Evolutionary conservation across 2,888 invertebrate genomes (phyloP), one percentile per base, ranked within the genome.

Genomic region (Torymus auratus): DNA sequence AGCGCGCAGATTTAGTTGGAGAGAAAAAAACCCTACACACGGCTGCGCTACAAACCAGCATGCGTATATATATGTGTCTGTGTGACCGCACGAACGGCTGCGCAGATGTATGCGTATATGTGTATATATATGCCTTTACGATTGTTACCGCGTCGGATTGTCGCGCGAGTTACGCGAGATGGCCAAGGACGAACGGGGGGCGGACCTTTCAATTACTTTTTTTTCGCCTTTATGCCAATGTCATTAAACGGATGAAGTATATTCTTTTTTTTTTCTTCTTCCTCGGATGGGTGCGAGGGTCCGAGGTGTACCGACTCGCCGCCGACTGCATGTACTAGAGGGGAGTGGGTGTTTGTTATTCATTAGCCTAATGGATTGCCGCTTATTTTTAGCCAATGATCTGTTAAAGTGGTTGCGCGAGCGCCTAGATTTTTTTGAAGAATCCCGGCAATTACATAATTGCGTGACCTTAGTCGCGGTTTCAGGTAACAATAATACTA

Each of bases 131-230:
- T 55, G 10, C 1, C 53, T 14, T 28, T 56, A 52, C 28, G 23
- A 74, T 70, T 76, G 56, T 71, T 67, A 64, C 70, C 58, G 17
- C 41, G 28, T 28, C 28, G 28, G 28, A 3, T 28, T 28, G 28
- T 28, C 28, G 28, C 28, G n/a, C 17, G 17, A 70, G 65, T 70
- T 74, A 68, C 71, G 68, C 53, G 76, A 72, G 65, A 71, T 76
- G 69, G 64, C 58, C 77, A 81, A 81, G 77, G 81, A 73, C 73
- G 77, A 76, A 73, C 73, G 67, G 62, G 23, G 17, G 14, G 28
- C 60, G 61, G 41, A 61, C 55, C 61, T 77, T 80, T 73, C 73
- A 76, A 81, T 73, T 71, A 70, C 61, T 52, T 73, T 81, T 75
- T 73, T 78, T 65, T 58, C 64, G 7, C 76, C 56, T 58, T 60